Percentiles rank a stretch among this genome's conserved stretches.
Conservation (phyloP, 2,113 vertebrate genomes). For the Papio anubis region DNA sequence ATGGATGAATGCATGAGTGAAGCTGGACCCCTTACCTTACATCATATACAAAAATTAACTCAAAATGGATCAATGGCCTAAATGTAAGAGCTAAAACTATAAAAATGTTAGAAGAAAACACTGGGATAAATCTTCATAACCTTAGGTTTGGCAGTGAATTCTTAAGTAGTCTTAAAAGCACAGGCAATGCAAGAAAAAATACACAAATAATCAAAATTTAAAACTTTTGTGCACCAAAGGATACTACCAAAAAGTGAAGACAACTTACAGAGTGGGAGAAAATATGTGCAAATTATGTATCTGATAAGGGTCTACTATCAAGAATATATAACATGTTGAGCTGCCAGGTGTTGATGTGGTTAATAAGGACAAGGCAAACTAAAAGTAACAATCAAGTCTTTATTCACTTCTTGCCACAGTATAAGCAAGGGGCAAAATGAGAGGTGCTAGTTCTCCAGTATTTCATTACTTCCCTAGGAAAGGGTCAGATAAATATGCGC, state of each 20-base stretch:
- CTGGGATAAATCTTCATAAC: neutral
- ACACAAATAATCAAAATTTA: neutral
- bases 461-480: neutral
- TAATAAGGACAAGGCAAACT: neutral
- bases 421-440: neutral
- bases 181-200: neutral
- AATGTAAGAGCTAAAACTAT: neutral
- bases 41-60: neutral
- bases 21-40: neutral
- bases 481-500: neutral
- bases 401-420: neutral
- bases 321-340: neutral
- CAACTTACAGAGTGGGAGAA: neutral
- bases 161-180: neutral
- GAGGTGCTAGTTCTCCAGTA: neutral
- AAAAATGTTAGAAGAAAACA: neutral
- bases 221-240: neutral
- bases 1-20: neutral
- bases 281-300: neutral
- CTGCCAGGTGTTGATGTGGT: neutral
- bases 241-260: neutral
- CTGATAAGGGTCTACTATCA: neutral
- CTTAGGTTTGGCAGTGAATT: neutral
- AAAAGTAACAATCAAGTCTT: neutral
- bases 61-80: neutral